These are phyloP conservation scores for Exephanes ischioxanthus DNA, from an alignment of 2,888 invertebrate genomes.

Conservation along the genomic window DNA sequence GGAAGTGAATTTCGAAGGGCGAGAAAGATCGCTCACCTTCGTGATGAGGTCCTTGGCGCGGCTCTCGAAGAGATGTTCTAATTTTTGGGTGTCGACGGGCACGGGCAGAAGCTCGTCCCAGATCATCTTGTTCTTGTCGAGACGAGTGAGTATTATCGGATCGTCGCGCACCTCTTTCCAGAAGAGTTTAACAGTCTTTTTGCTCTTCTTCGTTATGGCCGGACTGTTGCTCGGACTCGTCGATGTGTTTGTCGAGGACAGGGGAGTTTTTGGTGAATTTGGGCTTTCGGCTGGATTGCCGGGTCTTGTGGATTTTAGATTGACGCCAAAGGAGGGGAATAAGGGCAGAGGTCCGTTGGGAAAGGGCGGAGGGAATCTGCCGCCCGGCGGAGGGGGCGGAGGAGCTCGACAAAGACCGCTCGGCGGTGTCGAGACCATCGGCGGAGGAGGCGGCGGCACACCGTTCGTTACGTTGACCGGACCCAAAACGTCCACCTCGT, in stretches of 20 bases:
- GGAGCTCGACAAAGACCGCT: slow-evolving; percentile 85
- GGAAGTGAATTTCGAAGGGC: neutral
- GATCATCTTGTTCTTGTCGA: slow-evolving; percentile 88
- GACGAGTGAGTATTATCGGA: slow-evolving; percentile 88
- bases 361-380: slow-evolving; percentile 81
- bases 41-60: slow-evolving; percentile 97
- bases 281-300: slow-evolving; percentile 46
- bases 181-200: slow-evolving; percentile 98
- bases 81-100: slow-evolving; percentile 94
- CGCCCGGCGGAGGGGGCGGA: slow-evolving; percentile 83
- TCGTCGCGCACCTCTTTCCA: slow-evolving; percentile 98
- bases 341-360: slow-evolving; percentile 84
- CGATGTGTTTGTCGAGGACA: slow-evolving; percentile 73
- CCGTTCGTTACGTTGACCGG: slow-evolving; percentile 89
- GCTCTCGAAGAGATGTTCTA: slow-evolving; percentile 98
- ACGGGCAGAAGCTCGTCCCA: slow-evolving; percentile 97
- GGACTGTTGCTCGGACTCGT: slow-evolving; percentile 70
- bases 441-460: slow-evolving; percentile 93
- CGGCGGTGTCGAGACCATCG: slow-evolving; percentile 88
- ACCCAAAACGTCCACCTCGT: slow-evolving; percentile 93
- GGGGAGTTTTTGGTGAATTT: slow-evolving; percentile 80
- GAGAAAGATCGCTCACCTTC: slow-evolving; percentile 89
- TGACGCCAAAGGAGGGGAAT: slow-evolving; percentile 83
- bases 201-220: slow-evolving; percentile 91
- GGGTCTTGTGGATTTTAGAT: slow-evolving; percentile 77